Evolutionary conservation across 2,113 vertebrate genomes (phyloP).

Genomic region (Clarias macrocephalus): DNA sequence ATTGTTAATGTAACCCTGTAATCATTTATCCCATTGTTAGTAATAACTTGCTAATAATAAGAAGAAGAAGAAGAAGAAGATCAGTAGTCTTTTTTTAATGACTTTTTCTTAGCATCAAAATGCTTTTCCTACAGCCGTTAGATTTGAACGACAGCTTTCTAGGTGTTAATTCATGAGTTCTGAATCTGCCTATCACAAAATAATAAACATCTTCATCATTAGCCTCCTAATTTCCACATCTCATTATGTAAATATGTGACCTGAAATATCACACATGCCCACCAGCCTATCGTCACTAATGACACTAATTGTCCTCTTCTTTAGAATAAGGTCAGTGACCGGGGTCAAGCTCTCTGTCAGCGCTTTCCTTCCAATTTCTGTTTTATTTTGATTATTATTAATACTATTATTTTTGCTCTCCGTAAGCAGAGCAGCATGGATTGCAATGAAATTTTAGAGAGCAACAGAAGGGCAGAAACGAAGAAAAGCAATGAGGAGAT

Average conservation of each 20-base stretch:
- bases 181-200: conserved; percentile 31
- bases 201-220: conserved; percentile 50
- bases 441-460: conserved; percentile 62
- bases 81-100: conserved; percentile 34
- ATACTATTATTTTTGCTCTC: conserved; percentile 44
- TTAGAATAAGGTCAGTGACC: conserved; percentile 70
- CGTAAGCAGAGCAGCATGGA: conserved; percentile 69
- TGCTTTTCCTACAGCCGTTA: background rate
- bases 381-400: conserved; percentile 51
- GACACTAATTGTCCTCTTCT: conserved; percentile 74
- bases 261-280: conserved; percentile 69
- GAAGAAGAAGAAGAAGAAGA: conserved; percentile 43
- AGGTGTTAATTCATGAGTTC: background rate
- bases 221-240: conserved; percentile 71
- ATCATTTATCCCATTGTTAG: background rate
- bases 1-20: conserved; percentile 5
- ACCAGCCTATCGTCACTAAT: conserved; percentile 68
- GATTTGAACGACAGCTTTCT: conserved; percentile 24
- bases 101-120: background rate
- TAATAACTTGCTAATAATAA: background rate
- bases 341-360: conserved; percentile 66
- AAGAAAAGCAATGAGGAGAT: conserved; percentile 48
- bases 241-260: conserved; percentile 75
- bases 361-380: conserved; percentile 71
- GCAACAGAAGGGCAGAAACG: conserved; percentile 57